Evolutionary conservation across 2,113 vertebrate genomes (phyloP), one percentile per base, ranked within the genome.

Genomic region (Dissostichus mawsoni): DNA sequence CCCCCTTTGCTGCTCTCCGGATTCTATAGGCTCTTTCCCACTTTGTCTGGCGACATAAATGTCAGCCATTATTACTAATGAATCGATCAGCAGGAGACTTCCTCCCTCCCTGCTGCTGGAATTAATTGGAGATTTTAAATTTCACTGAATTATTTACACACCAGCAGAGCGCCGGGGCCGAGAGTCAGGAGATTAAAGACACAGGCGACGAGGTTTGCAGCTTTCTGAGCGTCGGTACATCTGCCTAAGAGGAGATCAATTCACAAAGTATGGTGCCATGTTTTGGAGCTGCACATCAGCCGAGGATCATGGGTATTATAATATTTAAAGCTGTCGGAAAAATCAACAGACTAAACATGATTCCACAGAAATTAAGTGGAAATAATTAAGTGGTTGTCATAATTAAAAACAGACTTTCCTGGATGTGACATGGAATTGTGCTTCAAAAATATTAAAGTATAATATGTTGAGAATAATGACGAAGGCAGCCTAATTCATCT

Each of bases 131-230:
- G 83, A 73, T 88, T 93, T 94, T 89, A 94, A 92, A 87, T 83
- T 73, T 69, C 83, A 82, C 90, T 95, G 79, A 94, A 95, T 95
- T 94, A 95, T 95, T 95, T 90, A 95, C 84, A 85, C 76, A 59
- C 71, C 77, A 83, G 76, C 83, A 77, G 85, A 81, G 87, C 50
- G n/a, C 41, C 63, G 29, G 75, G 36, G 59, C 80, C 14, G 63
- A 5, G 74, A 83, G 77, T 74, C 63, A 33, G 76, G 74, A 87
- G 86, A 92, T 87, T 87, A 90, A 89, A 87, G 70, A 80, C 51
- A 83, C 74, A 71, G 76, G 64, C 56, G 18, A 52, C 5, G 47
- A 69, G 18, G 58, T 76, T 25, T 20, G 67, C 18, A 5, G 61
- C 14, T 62, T 9, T 56, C 25, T 11, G 57, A 65, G 61, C n/a